Evolutionary conservation across 2,888 invertebrate genomes (phyloP).

Genomic region (Drosophila crucigera): DNA sequence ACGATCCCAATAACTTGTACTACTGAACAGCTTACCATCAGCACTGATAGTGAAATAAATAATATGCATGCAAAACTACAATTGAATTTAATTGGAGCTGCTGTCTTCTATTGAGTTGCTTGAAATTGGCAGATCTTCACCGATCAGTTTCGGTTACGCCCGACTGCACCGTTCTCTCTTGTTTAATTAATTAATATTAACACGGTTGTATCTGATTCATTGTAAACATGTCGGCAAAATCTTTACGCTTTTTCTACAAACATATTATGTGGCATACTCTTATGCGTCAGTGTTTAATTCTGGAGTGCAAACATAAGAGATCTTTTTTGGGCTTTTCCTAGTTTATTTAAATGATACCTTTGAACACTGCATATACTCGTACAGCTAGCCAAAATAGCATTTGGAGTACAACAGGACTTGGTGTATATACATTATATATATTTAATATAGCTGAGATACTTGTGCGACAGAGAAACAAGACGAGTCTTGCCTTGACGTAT

Average conservation of each 20-base stretch:
- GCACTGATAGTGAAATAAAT: not conserved
- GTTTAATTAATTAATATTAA: too few species aligned
- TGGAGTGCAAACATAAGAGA: too few species aligned
- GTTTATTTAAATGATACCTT: not conserved
- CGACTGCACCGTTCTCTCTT: too few species aligned
- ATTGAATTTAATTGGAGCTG: not conserved
- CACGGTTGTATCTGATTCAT: not conserved
- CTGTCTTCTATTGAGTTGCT: not conserved
- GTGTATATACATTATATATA: not conserved
- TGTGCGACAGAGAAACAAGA: not conserved
- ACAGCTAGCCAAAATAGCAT: not conserved
- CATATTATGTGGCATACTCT: conserved; percentile 20
- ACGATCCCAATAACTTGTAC: conserved; percentile 64
- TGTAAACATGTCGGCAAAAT: not conserved
- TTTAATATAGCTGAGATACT: not conserved
- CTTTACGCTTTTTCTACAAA: too few species aligned
- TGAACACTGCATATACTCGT: not conserved
- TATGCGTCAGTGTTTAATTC: not conserved
- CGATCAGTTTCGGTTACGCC: not conserved
- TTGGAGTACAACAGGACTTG: not conserved
- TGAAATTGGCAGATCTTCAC: not conserved
- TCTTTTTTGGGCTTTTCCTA: not conserved
- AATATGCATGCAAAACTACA: not conserved
- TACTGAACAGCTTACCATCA: conserved; percentile 27
- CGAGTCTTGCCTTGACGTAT: not conserved